Evolutionary conservation across 2,797 vertebrate genomes (phyloP).

Genomic region (Allenopithecus nigroviridis): DNA sequence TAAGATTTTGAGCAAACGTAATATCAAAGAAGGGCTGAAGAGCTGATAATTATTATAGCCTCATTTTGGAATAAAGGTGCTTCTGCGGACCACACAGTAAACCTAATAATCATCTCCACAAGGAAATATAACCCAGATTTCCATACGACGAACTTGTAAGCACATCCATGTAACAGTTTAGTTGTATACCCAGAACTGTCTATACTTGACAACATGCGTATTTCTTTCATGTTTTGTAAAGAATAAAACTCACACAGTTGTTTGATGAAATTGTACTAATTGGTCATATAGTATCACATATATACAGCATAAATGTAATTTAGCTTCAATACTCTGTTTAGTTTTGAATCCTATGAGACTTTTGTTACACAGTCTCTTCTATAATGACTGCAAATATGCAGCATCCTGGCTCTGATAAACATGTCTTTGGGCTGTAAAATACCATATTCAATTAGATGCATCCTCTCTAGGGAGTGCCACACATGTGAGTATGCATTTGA

Average conservation of each 20-base stretch:
- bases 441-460: constrained; percentile 48
- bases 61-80: background rate
- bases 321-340: constrained; percentile 1
- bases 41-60: background rate
- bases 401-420: constrained; percentile 18
- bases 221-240: constrained; percentile 6
- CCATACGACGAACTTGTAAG: background rate
- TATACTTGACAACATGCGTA: background rate
- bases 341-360: constrained; percentile 39
- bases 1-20: background rate
- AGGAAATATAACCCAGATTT: background rate
- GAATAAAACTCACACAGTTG: background rate
- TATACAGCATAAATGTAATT: constrained; percentile 32
- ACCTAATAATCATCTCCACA: background rate
- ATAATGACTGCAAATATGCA: constrained; percentile 57
- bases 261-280: constrained; percentile 44
- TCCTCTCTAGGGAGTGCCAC: background rate
- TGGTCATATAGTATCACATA: background rate
- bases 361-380: constrained; percentile 34
- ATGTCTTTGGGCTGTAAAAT: constrained; percentile 50
- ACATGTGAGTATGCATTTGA: constrained; percentile 20
- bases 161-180: background rate
- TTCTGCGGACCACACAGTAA: background rate
- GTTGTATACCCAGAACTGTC: background rate
- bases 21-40: background rate